Evolutionary conservation across 92 coral and sea anemone species (phyloP), one percentile per base, ranked within the genome.

Genomic region (Umimayanthus kanabou): DNA sequence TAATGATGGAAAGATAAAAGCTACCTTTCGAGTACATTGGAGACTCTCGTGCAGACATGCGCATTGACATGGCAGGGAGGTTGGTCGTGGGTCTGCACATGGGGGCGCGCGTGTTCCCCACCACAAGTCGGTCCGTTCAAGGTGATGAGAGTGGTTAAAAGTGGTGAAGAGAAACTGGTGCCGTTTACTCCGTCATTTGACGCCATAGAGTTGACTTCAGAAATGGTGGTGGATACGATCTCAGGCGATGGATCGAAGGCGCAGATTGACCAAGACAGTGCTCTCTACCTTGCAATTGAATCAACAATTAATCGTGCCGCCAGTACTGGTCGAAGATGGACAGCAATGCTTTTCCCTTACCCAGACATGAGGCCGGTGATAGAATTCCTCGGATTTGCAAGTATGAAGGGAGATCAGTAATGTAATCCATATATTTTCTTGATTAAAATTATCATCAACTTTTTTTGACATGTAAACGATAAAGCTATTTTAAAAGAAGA

Each of bases 71-170:
- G 85, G 85, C 33, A 6, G 39, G 10, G 33, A 23, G 26, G 6
- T 22, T 8, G 5, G 0, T 2, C 20, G 76, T 2, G 16, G 7
- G 7, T 57, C 9, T 0, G 42, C 8, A 39, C 76, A 81, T 26
- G 85, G 42, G 9, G 85, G 85, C 20, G 85, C 76, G 6, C 25
- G 58, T 10, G 85, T 81, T 65, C 85, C 85, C 8, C 86, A 82
- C 39, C 86, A 26, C 86, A 82, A 55, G 2, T 82, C 55, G 11
- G n/a, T 4, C 23, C 6, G 64, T 82, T 82, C 53, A 67, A 0
- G 26, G 16, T 1, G 76, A 0, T 11, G 2, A 43, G 3, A 22
- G 0, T 0, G 11, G 11, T 25, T 0, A 0, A 0, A 2, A n/a
- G n/a, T n/a, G 23, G 1, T 0, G 30, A 26, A 26, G 5, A 15